phyloP scores from a whole-genome alignment of 2,797 vertebrate species.

The Cynodonichthys magdalenae region DNA sequence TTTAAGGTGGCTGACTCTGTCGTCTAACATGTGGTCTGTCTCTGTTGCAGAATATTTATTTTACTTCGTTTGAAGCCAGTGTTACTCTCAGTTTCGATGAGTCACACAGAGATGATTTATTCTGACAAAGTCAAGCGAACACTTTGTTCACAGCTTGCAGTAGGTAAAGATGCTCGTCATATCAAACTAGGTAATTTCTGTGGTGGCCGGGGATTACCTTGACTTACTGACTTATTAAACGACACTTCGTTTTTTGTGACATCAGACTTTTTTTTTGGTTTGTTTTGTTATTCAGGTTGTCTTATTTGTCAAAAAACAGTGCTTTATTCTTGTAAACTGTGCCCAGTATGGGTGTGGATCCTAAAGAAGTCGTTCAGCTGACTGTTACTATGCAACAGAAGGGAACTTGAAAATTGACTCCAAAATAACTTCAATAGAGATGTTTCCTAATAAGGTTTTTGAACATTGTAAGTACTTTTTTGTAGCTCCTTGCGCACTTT shows the following conservation, averaged over 20 bases:
- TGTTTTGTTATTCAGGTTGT: conserved; percentile 3
- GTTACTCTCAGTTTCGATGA: conserved; percentile 39
- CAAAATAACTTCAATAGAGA: too few relatives aligned
- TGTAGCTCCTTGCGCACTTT: too few relatives aligned
- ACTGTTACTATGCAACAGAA: conserved; percentile 66
- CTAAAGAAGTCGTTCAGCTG: conserved; percentile 40
- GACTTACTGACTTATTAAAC: conserved; percentile 41
- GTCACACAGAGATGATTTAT: conserved; percentile 30
- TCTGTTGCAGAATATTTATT: conserved; percentile 12
- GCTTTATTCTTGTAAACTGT: conserved; percentile 19
- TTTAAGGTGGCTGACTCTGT: background rate
- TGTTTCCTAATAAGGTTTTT: too few relatives aligned
- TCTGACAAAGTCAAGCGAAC: conserved; percentile 35
- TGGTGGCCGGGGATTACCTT: conserved; percentile 27
- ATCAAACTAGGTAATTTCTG: conserved; percentile 4
- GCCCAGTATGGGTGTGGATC: conserved; percentile 41
- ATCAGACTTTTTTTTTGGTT: background rate
- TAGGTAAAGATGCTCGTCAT: conserved; percentile 3
- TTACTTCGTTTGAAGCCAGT: conserved; percentile 7
- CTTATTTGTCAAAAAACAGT: conserved; percentile 14
- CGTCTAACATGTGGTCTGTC: background rate
- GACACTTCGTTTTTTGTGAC: conserved; percentile 12
- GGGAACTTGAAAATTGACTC: conserved; percentile 48
- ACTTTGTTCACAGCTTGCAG: conserved; percentile 18
- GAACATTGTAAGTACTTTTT: too few relatives aligned